phyloP scores from a whole-genome alignment of 2,113 vertebrate genomes.

The Ceuthmochares aereus region DNA sequence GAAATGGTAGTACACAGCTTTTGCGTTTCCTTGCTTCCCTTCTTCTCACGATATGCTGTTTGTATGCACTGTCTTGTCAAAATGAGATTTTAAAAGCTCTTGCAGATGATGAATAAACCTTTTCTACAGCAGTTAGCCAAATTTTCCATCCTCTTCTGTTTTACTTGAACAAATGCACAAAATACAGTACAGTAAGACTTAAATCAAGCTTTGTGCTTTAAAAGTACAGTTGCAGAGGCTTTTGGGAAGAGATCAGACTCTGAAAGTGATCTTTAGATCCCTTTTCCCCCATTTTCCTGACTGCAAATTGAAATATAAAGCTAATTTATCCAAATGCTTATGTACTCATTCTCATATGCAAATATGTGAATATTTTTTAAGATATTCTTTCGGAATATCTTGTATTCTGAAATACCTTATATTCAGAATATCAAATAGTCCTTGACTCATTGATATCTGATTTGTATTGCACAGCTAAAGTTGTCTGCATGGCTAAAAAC shows the following conservation, averaged over 20 bases:
- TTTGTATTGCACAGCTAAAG: neutral
- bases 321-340: neutral
- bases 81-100: neutral
- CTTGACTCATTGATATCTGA: neutral
- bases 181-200: neutral
- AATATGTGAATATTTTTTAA: neutral
- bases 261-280: neutral
- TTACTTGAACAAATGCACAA: neutral
- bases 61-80: neutral
- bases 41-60: neutral
- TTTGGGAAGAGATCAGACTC: neutral
- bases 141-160: neutral
- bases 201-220: neutral
- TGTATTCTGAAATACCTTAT: too few species aligned
- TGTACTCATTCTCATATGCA: neutral
- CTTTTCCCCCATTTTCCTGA: neutral
- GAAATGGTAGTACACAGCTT: constrained; percentile 3
- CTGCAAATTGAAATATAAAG: neutral
- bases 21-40: neutral
- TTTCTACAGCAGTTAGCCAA: neutral
- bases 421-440: neutral
- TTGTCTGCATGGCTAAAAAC: neutral
- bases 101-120: neutral
- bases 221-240: neutral
- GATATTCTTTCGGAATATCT: neutral